Evolutionary conservation across 2,113 vertebrate genomes (phyloP).

Genomic region (Myrmecobius fasciatus): DNA sequence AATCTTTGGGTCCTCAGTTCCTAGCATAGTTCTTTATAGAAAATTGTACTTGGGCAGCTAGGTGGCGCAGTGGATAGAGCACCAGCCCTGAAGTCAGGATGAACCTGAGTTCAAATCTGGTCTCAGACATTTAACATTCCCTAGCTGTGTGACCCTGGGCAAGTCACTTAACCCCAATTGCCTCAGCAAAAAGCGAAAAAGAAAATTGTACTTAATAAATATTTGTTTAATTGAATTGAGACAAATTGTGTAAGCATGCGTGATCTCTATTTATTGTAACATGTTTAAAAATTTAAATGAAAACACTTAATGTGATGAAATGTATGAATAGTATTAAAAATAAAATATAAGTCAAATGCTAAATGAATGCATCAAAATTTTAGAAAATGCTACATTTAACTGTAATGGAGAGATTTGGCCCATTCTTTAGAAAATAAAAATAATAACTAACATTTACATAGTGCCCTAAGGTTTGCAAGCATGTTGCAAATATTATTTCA

Average conservation of each 20-base stretch:
- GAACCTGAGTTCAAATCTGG: no score
- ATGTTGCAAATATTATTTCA: background rate
- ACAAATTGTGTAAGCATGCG: background rate
- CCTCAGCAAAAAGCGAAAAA: no score
- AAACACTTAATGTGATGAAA: slow-evolving; percentile 55
- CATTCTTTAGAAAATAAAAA: background rate
- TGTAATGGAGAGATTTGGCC: background rate
- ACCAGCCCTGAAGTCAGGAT: no score
- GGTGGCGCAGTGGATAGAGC: no score
- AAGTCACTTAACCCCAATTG: no score
- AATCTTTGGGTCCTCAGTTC: background rate
- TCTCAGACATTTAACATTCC: no score
- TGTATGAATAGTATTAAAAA: slow-evolving; percentile 56
- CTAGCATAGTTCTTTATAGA: background rate
- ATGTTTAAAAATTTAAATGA: slow-evolving; percentile 53
- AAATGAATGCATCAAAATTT: slow-evolving; percentile 27
- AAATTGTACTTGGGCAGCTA: background rate
- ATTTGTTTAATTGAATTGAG: background rate
- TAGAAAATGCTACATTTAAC: slow-evolving; percentile 32
- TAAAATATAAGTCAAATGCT: slow-evolving; percentile 51
- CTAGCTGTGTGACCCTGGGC: no score
- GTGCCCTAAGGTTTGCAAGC: background rate
- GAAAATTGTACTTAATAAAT: background rate
- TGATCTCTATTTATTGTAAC: slow-evolving; percentile 38
- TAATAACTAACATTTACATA: background rate